These are phyloP conservation scores for Coptodon rendalli DNA, from an alignment of 2,113 vertebrate genomes.

Conservation along the genomic window DNA sequence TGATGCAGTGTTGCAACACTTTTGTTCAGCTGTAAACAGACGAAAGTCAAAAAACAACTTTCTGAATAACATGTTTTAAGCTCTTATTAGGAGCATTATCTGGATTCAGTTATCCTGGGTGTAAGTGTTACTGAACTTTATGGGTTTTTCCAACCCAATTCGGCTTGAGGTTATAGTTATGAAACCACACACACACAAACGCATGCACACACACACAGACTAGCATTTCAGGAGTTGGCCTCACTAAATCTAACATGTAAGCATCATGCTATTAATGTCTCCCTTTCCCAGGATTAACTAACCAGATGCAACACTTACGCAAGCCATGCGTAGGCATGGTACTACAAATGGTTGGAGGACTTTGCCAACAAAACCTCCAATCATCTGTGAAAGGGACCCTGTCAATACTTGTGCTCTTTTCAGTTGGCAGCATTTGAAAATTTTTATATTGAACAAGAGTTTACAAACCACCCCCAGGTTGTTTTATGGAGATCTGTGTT, in stretches of 20 bases:
- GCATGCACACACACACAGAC: neutral
- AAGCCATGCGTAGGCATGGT: neutral
- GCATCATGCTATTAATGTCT: neutral
- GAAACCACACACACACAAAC: neutral
- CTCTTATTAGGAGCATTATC: slow-evolving; percentile 25
- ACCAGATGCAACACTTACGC: neutral
- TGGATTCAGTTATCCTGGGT: slow-evolving; percentile 36
- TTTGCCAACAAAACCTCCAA: neutral
- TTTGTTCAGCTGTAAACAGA: neutral
- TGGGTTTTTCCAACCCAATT: slow-evolving; percentile 27
- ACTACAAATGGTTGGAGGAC: neutral
- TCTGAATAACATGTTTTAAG: neutral
- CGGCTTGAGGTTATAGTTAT: slow-evolving; percentile 19
- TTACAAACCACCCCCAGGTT: neutral
- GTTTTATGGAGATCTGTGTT: neutral
- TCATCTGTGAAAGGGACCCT: neutral
- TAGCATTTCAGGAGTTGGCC: neutral
- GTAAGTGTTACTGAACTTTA: slow-evolving; percentile 28
- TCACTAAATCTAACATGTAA: neutral
- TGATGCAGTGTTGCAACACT: neutral
- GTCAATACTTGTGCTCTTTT: neutral
- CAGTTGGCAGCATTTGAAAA: neutral
- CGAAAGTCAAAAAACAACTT: slow-evolving; percentile 10
- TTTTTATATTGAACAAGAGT: neutral
- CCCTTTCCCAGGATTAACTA: neutral